Conservation (phyloP, 1,140 invertebrate species). For the Watersipora subatra region DNA sequence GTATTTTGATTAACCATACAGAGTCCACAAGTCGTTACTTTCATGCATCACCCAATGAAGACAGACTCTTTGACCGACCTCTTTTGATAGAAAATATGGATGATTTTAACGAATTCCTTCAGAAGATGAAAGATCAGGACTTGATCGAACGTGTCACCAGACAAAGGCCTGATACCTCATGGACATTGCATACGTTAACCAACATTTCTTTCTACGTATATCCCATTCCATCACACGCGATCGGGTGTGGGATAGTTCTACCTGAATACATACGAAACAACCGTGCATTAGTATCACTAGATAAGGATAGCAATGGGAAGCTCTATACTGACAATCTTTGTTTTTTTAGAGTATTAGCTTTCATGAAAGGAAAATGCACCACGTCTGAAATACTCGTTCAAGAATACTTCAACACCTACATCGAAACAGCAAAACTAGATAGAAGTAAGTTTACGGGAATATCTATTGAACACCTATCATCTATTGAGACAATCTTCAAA, state of each 20-base stretch:
- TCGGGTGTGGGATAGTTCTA: background rate
- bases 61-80: background rate
- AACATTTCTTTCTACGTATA: background rate
- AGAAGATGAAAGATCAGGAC: background rate
- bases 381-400: no score
- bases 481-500: background rate
- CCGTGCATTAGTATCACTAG: background rate
- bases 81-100: background rate
- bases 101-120: background rate
- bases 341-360: background rate
- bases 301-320: background rate
- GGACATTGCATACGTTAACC: background rate
- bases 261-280: background rate
- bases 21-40: background rate
- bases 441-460: background rate
- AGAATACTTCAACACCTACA: background rate
- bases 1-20: background rate
- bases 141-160: background rate
- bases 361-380: no score
- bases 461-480: background rate
- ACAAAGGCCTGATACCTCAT: background rate
- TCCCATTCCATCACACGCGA: background rate
- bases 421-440: background rate
- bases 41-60: background rate
- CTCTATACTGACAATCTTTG: background rate